Evolutionary conservation across 2,888 invertebrate species (phyloP), one percentile per base, ranked within the genome.

Genomic region (Abscondita cerata): DNA sequence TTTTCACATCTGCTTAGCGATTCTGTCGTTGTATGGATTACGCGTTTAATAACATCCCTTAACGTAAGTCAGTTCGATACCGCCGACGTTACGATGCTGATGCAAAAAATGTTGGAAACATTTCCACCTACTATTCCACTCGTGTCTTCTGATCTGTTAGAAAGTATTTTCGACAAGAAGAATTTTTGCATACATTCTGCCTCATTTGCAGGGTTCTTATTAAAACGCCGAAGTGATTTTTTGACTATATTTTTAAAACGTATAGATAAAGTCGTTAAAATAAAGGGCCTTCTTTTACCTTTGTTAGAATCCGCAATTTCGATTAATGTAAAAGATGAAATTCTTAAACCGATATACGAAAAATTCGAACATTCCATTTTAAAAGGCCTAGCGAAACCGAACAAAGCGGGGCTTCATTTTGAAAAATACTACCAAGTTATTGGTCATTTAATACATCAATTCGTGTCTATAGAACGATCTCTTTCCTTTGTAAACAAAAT

Each of bases 361-460:
- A 82, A 85, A 70, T 87, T 88, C 67, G 86, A 88, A 76, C 78
- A 83, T 0, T 86, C 88, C 64, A 85, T 92, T 33, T 76, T 82
- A 51, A 87, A 87, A 76, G 82, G 86, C 62, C 78, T 90, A 40
- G 86, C 88, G 70, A 89, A 89, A 72, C 90, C 89, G 0, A 87
- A 88, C 64, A 90, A 90, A 79, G 86, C 86, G 2, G 87, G 87
- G 0, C 85, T 86, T 67, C 85, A 89, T 52, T 88, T 89, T 67
- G 80, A 85, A 41, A 83, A 85, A 56, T 85, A 88, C 74, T 82
- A 85, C 59, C 75, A 80, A 53, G 84, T 87, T n/a, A 82, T 89
- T 19, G 80, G 81, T 6, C 83, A 83, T 67, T 75, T 92, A 46
- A 83, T 91, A 36, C 77, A 86, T 0, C 81, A 82, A 67, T 87